Conservation (phyloP, 2,888 invertebrate genomes). For the Fragum fragum region DNA sequence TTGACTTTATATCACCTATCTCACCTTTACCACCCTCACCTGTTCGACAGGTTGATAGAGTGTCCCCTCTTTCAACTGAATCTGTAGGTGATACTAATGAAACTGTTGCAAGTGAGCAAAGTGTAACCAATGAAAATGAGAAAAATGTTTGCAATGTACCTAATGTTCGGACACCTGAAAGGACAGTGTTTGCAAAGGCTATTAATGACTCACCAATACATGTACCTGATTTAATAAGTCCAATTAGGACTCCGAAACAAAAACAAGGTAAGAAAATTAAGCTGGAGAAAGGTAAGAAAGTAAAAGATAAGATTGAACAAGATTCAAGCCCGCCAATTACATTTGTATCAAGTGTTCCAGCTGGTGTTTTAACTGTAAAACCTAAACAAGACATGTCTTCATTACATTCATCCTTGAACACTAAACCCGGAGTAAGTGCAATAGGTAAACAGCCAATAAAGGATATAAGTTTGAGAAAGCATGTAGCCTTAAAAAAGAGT, state of each 20-base stretch:
- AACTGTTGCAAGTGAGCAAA: slow-evolving; percentile 27
- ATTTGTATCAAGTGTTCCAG: slow-evolving; percentile 49
- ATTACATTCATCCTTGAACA: background rate
- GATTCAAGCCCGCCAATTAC: slow-evolving; percentile 30
- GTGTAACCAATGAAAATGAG: slow-evolving; percentile 24
- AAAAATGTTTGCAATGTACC: slow-evolving; percentile 27
- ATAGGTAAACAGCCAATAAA: background rate
- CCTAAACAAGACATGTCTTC: slow-evolving; percentile 30
- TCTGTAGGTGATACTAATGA: slow-evolving; percentile 32
- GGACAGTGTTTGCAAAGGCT: background rate
- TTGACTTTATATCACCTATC: slow-evolving; percentile 68
- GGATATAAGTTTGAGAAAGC: background rate
- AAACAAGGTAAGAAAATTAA: background rate
- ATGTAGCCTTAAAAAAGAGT: slow-evolving; percentile 9
- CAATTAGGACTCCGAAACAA: slow-evolving; percentile 50
- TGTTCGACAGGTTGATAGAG: slow-evolving; percentile 41
- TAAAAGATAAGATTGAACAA: background rate
- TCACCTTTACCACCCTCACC: slow-evolving; percentile 78
- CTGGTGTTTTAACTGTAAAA: slow-evolving; percentile 56
- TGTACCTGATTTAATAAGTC: slow-evolving; percentile 56
- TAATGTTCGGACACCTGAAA: background rate
- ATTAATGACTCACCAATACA: slow-evolving; percentile 32
- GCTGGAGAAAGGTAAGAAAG: background rate
- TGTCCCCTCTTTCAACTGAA: slow-evolving; percentile 65
- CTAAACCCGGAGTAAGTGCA: background rate